Evolutionary conservation across 2,113 vertebrate genomes (phyloP), one percentile per base, ranked within the genome.

Genomic region (Mirza zaza): DNA sequence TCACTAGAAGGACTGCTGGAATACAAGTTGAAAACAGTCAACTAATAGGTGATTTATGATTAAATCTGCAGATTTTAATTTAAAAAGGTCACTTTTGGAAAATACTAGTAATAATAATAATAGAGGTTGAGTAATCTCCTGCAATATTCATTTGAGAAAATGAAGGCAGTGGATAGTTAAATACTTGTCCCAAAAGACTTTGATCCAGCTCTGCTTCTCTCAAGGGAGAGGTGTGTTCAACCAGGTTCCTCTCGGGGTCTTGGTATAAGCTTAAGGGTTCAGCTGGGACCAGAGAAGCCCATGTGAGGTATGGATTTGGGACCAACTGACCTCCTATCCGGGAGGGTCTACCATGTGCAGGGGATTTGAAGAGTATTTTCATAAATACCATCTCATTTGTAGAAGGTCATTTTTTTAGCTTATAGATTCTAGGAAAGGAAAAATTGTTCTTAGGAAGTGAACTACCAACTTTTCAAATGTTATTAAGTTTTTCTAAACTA

Each of bases 41-140:
- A 50, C 57, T 57, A 57, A 57, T 57, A 70, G 34, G 27, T 96
- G 63, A 80, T 73, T 87, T 89, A 63, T 79, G 63, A 67, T 50
- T 32, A 42, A 67, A 59, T 77, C 42, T 92, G 11, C 20, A 42
- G 70, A 45, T 90, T 96, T 90, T 81, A 70, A 70, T 85, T 88
- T 94, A 52, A 82, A 71, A 95, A 95, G 32, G 12, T 95, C 27
- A 67, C 39, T 86, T 93, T 79, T 65, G 23, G 87, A 80, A 89
- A 95, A 70, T 95, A 45, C 55, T 92, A 71, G 15, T 45, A 77
- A 84, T 18, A 42, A 5, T 73, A 79, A 5, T 73, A 79, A 39
- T 76, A 34, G 52, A 9, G 21, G 23, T 45, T 85, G 39, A 95
- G 21, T 90, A 87, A 75, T 57, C 67, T 21, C 25, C 13, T 80